Conservation (phyloP, 2,888 invertebrate genomes). For the Steinernema hermaphroditum region DNA sequence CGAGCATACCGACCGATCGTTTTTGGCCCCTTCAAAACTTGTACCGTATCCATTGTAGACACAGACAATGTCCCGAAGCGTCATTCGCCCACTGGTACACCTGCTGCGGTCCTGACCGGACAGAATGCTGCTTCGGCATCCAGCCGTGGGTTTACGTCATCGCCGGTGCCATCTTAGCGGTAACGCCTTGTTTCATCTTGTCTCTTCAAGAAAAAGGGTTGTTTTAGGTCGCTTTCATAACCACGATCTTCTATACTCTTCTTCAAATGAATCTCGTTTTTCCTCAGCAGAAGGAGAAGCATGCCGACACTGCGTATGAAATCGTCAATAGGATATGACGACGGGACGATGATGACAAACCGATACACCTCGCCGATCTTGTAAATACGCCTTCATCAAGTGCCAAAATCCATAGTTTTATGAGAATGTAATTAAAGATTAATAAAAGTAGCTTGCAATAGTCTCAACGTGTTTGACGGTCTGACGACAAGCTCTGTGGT, state of each 20-base stretch:
- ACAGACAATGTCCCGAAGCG: slow-evolving; percentile 61
- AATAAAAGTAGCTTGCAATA: no score
- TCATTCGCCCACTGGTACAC: slow-evolving; percentile 61
- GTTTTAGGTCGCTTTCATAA: not conserved
- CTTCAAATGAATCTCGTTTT: slow-evolving; percentile 2
- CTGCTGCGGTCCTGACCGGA: slow-evolving; percentile 57
- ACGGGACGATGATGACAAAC: not conserved
- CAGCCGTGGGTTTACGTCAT: slow-evolving; percentile 58
- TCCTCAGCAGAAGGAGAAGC: not conserved
- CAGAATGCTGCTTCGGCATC: slow-evolving; percentile 63
- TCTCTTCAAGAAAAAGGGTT: no score
- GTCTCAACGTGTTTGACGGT: no score
- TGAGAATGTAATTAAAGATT: not conserved
- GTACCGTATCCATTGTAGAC: no score
- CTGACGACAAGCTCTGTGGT: no score
- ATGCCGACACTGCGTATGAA: not conserved
- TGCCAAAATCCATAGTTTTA: slow-evolving; percentile 21
- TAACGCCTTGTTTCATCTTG: slow-evolving; percentile 29
- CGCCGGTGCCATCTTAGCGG: slow-evolving; percentile 39
- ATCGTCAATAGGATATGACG: slow-evolving; percentile 24
- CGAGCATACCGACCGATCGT: no score
- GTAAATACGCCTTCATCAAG: slow-evolving; percentile 24
- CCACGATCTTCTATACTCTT: not conserved
- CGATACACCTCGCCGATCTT: not conserved
- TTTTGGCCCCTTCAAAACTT: no score